Evolutionary conservation across 2,113 vertebrate genomes (phyloP).

Genomic region (Rutilus rutilus): DNA sequence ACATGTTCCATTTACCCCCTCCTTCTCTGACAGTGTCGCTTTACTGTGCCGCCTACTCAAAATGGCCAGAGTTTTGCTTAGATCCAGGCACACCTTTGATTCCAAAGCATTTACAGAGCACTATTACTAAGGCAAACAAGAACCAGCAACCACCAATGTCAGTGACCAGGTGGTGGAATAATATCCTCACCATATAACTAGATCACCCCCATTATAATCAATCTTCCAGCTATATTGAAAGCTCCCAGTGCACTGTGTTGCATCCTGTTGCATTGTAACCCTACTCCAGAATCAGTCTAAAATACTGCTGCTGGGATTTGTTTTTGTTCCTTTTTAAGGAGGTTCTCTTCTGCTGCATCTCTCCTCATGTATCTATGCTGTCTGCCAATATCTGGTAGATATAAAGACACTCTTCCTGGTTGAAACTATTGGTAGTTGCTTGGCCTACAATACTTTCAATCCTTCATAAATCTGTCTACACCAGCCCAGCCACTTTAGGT

Average conservation of each 20-base stretch:
- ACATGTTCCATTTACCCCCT: not conserved
- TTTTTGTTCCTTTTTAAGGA: not conserved
- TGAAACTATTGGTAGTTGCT: not conserved
- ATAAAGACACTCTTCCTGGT: not conserved
- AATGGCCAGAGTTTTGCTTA: conserved; percentile 46
- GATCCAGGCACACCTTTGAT: conserved; percentile 50
- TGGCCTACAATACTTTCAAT: not conserved
- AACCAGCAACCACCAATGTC: not conserved
- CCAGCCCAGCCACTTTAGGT: conserved; percentile 7
- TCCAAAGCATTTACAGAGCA: not conserved
- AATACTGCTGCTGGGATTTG: conserved; percentile 1
- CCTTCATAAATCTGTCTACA: conserved; percentile 3
- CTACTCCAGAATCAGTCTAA: conserved; percentile 1
- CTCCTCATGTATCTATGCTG: not conserved
- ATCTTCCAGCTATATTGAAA: not conserved
- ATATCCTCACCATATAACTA: not conserved
- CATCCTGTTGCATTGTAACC: not conserved
- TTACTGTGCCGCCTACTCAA: conserved; percentile 40
- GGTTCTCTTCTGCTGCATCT: not conserved
- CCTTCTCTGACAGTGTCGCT: conserved; percentile 34
- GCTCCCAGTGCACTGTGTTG: not conserved
- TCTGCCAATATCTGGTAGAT: not conserved
- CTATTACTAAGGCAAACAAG: conserved; percentile 1
- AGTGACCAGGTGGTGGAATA: not conserved
- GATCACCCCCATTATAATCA: not conserved